Evolutionary conservation across 2,797 vertebrate genomes (phyloP).

Genomic region (Threskiornis aethiopicus): DNA sequence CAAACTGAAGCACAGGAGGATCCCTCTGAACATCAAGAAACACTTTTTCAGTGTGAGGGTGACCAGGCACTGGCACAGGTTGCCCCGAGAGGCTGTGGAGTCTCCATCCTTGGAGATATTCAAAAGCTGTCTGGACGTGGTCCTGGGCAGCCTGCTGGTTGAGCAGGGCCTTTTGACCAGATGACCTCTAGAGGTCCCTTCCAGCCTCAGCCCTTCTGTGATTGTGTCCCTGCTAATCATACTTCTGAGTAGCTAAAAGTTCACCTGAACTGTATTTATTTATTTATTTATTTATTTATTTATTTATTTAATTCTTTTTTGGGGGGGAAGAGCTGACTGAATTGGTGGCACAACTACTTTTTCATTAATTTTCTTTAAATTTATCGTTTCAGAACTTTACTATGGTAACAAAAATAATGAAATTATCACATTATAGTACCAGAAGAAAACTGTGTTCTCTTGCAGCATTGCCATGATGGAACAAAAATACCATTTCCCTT

Average conservation of each 20-base stretch:
- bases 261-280: neutral
- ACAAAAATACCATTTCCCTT: neutral
- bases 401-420: neutral
- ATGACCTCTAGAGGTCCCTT: neutral
- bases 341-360: neutral
- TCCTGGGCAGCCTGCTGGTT: neutral
- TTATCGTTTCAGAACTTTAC: neutral
- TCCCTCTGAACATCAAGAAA: neutral
- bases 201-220: neutral
- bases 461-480: neutral
- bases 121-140: accelerated
- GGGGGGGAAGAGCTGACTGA: neutral
- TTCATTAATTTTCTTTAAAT: neutral
- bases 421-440: neutral
- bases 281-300: neutral
- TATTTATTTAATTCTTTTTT: neutral
- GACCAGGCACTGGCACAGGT: neutral
- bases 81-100: neutral
- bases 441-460: neutral
- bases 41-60: neutral
- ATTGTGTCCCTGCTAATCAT: neutral
- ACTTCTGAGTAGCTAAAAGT: neutral
- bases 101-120: neutral
- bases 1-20: neutral
- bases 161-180: neutral